These are phyloP conservation scores for Galagoides demidoff DNA, from an alignment of 2,797 vertebrate species.

Conservation along the genomic window DNA sequence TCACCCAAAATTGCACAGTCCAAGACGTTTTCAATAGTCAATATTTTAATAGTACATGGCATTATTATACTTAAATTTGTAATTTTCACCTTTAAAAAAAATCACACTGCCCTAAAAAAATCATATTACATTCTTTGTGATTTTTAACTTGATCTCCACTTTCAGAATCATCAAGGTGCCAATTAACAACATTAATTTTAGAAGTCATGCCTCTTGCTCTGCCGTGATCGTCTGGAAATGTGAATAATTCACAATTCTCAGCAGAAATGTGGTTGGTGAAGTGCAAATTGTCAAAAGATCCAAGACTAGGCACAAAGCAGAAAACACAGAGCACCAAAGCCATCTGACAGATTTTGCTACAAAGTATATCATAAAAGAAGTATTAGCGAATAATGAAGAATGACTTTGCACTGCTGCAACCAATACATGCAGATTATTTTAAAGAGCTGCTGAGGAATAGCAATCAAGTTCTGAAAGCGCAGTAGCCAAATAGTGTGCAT, in stretches of 20 bases:
- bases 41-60: neutral
- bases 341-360: neutral
- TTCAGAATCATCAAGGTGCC: slow-evolving; percentile 20
- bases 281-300: neutral
- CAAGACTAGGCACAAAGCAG: neutral
- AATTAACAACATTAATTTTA: slow-evolving; percentile 27
- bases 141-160: slow-evolving; percentile 55
- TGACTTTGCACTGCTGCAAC: neutral
- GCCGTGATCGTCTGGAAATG: slow-evolving; percentile 10
- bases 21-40: neutral
- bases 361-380: neutral
- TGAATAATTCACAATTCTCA: neutral
- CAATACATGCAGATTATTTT: neutral
- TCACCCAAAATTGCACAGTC: neutral
- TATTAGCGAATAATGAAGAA: neutral
- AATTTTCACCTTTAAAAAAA: slow-evolving; percentile 1
- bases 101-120: neutral
- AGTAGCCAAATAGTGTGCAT: neutral
- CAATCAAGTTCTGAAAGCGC: neutral
- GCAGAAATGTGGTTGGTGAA: neutral
- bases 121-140: neutral
- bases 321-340: neutral
- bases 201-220: slow-evolving; percentile 3
- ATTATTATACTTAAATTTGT: neutral
- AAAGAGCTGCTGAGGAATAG: neutral